phyloP scores from a whole-genome alignment of 2,797 vertebrate species.

The Serranus cabrilla region DNA sequence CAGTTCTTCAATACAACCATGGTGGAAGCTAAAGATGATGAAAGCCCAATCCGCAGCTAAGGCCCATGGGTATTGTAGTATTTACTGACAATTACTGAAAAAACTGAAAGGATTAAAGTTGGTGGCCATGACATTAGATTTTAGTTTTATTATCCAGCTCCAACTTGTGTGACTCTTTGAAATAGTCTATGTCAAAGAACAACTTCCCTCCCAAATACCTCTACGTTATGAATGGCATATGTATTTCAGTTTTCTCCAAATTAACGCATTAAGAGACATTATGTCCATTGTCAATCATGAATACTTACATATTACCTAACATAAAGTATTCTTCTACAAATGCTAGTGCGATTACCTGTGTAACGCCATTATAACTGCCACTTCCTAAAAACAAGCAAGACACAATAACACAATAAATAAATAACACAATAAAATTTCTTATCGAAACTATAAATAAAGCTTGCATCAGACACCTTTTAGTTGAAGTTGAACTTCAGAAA shows the following conservation, averaged over 20 bases:
- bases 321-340: neutral
- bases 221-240: neutral
- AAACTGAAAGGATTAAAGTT: neutral
- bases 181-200: neutral
- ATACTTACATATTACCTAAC: neutral
- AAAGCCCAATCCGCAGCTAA: neutral
- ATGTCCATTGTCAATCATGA: neutral
- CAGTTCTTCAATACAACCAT: too few relatives aligned
- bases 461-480: neutral
- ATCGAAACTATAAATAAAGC: neutral
- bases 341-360: neutral
- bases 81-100: neutral
- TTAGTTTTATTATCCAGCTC: too few relatives aligned
- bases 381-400: neutral
- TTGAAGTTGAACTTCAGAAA: neutral
- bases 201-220: neutral
- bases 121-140: too few relatives aligned
- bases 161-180: too few relatives aligned
- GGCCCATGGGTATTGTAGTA: neutral
- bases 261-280: neutral
- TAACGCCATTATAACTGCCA: neutral
- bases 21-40: neutral
- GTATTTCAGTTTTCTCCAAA: neutral
- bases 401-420: neutral
- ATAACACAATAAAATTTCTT: neutral